Base-by-base conservation (phyloP, 2,888 invertebrate species). In the Catocala sponsa region DNA sequence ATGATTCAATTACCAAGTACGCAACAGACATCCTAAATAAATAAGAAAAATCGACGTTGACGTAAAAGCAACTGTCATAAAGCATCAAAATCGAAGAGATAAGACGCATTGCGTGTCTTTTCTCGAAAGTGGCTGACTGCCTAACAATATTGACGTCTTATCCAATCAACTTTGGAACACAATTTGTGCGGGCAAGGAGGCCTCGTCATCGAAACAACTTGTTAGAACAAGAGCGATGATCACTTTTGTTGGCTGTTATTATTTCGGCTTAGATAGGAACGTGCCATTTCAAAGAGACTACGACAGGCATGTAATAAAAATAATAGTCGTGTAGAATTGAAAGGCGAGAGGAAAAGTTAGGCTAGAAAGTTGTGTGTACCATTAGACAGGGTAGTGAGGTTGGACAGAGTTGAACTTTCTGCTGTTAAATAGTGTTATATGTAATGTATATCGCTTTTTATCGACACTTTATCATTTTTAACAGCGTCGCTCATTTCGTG, bases 131-230 rank as follows among this genome's bases (percentile, higher is more conserved):
- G 33, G 63, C 63, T 68, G 59, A 70, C 63, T 57, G 54, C 51
- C 59, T 64, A 68, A 72, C 73, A 68, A 63, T 69, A 63, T 70
- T 72, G 66, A 64, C 68, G 62, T 72, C 66, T 65, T 49, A 68
- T 51, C 68, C 69, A 80, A 78, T 81, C 73, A 76, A 68, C 58
- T 53, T 66, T 56, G 59, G 65, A 69, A 65, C 63, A 63, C 50
- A 72, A 74, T 76, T 72, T 74, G 47, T 25, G 35, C 49, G 55
- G 69, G 65, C 74, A 66, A 65, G 13, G 42, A 49, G 33, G 59
- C 48, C 52, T 67, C 59, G 52, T 57, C 51, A 49, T 57, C 12
- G 7, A 47, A 64, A 54, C 44, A 46, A 59, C 49, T 59, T 59
- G 48, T 48, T 47, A 47, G 13, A 59, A 47, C 15, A n/a, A 52